Percentiles rank a stretch among this genome's conserved stretches.
Evolutionary conservation across 2,888 invertebrate genomes (phyloP).

Genomic region (Anodontia alba): DNA sequence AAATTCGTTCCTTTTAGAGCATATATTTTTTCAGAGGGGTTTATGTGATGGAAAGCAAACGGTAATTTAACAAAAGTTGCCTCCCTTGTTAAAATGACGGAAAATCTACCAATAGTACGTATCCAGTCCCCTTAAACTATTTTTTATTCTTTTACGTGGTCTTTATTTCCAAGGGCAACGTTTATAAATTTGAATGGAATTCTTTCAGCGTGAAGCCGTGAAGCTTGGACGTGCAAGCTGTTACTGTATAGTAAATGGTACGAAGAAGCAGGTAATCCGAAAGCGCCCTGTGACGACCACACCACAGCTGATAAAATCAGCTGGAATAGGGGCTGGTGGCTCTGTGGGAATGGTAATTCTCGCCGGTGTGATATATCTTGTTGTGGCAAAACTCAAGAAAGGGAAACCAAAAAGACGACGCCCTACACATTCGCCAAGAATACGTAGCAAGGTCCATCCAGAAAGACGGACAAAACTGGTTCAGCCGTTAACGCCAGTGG

Average conservation of each 20-base stretch:
- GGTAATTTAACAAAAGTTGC: too few species aligned
- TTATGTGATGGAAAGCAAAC: too few species aligned
- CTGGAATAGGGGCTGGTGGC: conserved; percentile 64
- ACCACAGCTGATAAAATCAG: conserved; percentile 51
- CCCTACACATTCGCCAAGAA: neutral
- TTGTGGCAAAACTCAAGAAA: conserved; percentile 43
- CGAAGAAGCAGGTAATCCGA: conserved; percentile 51
- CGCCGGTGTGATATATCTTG: conserved; percentile 45
- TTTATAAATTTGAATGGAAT: too few species aligned
- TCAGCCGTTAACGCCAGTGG: too few species aligned
- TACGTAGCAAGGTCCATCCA: neutral
- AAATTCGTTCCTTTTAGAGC: too few species aligned
- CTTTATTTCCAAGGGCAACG: too few species aligned
- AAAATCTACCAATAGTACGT: too few species aligned
- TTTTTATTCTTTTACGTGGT: too few species aligned
- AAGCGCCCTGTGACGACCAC: conserved; percentile 48
- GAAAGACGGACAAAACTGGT: neutral
- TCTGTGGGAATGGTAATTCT: conserved; percentile 53
- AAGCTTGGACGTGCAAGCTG: conserved; percentile 59
- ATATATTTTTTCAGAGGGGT: too few species aligned
- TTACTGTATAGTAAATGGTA: conserved; percentile 51
- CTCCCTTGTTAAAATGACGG: too few species aligned
- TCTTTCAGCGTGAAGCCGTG: conserved; percentile 55
- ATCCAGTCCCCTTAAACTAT: too few species aligned
- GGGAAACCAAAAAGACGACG: neutral